These are phyloP conservation scores for Enteromius treurensis DNA, from an alignment of 2,797 vertebrate species.

Conservation along the genomic window DNA sequence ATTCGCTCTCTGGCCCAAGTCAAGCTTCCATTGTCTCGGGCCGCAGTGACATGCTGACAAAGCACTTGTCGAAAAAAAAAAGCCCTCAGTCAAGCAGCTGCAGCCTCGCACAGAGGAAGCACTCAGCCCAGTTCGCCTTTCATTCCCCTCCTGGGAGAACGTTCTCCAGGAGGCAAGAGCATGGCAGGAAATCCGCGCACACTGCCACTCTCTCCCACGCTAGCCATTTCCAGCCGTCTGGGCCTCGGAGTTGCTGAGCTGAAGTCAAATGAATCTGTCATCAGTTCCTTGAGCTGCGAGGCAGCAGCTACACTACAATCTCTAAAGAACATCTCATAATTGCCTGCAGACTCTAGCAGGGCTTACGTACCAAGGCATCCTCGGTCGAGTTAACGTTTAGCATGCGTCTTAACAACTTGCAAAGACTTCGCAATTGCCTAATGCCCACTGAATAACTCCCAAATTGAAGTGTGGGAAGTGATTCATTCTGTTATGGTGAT, in stretches of 20 bases:
- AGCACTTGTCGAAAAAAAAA: conserved; percentile 42
- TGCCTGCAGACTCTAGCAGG: conserved; percentile 60
- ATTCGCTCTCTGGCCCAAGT: conserved; percentile 20
- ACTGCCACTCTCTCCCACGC: conserved; percentile 47
- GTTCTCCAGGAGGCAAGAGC: conserved; percentile 49
- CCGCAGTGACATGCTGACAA: conserved; percentile 32
- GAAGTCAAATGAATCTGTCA: conserved; percentile 56
- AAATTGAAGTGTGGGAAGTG: conserved; percentile 28
- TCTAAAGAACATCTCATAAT: conserved; percentile 63
- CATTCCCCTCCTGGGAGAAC: conserved; percentile 51
- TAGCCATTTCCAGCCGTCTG: conserved; percentile 44
- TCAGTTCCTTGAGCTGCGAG: conserved; percentile 51
- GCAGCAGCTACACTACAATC: conserved; percentile 54
- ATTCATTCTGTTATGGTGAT: conserved; percentile 43
- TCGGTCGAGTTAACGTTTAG: conserved; percentile 36
- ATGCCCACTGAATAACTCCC: background rate
- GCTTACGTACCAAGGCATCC: conserved; percentile 44
- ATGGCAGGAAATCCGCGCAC: conserved; percentile 64
- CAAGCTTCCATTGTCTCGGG: conserved; percentile 14
- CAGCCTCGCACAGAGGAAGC: conserved; percentile 48
- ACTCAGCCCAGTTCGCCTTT: conserved; percentile 43
- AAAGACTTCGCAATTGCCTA: conserved; percentile 1
- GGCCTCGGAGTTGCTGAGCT: conserved; percentile 11
- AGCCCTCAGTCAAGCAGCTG: conserved; percentile 35
- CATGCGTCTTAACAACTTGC: conserved; percentile 30